A percentile compares a stretch with the other conserved stretches of the same genome.
Evolutionary conservation across 2,888 invertebrate genomes (phyloP).

Genomic region (Xestia xanthographa): DNA sequence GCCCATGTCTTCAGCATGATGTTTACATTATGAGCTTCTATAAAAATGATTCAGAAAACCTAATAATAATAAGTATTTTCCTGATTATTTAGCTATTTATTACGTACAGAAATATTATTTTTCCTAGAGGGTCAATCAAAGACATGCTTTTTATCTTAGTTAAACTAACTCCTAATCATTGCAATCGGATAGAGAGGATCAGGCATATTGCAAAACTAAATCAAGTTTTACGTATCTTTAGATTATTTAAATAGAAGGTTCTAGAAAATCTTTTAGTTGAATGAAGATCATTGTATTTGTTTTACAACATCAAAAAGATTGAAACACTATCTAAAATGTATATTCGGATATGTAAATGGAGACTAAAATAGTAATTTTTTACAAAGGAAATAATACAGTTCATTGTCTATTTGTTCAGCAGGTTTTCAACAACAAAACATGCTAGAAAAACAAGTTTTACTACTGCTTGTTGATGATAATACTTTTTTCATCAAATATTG

Average conservation of each 20-base stretch:
- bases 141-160: neutral
- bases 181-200: neutral
- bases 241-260: neutral
- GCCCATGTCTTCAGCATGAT: neutral
- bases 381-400: conserved; percentile 10
- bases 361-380: conserved; percentile 2
- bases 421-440: neutral
- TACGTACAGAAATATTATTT: neutral
- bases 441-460: conserved; percentile 6
- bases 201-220: neutral
- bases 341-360: conserved; percentile 21
- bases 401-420: conserved; percentile 22
- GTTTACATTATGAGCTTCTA: neutral
- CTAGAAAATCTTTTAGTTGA: neutral
- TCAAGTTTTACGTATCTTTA: neutral
- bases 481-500: neutral
- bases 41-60: neutral
- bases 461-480: neutral
- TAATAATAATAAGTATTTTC: neutral
- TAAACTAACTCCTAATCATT: neutral
- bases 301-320: neutral
- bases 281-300: neutral
- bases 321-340: neutral
- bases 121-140: neutral
- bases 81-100: neutral